These are phyloP conservation scores for Philereme transversata DNA, from an alignment of 2,888 invertebrate genomes.

Conservation along the genomic window DNA sequence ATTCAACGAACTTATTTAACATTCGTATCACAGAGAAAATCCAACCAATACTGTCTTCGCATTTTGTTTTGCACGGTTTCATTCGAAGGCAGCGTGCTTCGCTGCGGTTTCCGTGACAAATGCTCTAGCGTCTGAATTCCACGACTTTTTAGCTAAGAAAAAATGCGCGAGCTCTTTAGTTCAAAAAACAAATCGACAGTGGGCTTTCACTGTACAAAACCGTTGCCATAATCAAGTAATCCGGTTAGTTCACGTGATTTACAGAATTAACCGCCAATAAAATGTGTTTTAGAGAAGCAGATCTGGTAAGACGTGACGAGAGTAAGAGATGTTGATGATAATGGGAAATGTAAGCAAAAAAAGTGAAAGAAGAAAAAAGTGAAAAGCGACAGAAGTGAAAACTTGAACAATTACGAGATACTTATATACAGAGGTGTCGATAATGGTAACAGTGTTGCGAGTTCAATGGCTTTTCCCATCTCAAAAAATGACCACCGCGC, in stretches of 20 bases:
- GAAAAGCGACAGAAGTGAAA: too few relatives aligned
- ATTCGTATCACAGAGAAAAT: background rate
- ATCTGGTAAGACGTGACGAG: too few relatives aligned
- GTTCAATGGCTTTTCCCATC: too few relatives aligned
- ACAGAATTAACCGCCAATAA: background rate
- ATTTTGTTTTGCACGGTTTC: constrained; percentile 45
- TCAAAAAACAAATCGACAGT: constrained; percentile 28
- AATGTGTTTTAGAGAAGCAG: too few relatives aligned
- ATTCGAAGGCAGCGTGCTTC: constrained; percentile 40
- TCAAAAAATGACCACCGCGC: too few relatives aligned
- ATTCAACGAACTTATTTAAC: background rate
- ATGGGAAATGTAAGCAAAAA: too few relatives aligned
- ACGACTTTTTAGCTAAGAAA: constrained; percentile 33
- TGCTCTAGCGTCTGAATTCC: constrained; percentile 51
- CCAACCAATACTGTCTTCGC: constrained; percentile 21
- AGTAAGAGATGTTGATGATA: too few relatives aligned
- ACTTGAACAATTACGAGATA: too few relatives aligned
- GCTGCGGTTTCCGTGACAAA: constrained; percentile 57
- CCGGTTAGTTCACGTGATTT: background rate
- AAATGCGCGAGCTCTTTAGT: constrained; percentile 38
- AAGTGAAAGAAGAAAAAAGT: too few relatives aligned
- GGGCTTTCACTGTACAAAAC: background rate
- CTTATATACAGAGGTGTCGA: too few relatives aligned
- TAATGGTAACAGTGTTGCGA: too few relatives aligned
- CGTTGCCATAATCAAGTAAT: background rate